Evolutionary conservation across 2,797 vertebrate species (phyloP), one percentile per base, ranked within the genome.

Genomic region (Falco columbarius): DNA sequence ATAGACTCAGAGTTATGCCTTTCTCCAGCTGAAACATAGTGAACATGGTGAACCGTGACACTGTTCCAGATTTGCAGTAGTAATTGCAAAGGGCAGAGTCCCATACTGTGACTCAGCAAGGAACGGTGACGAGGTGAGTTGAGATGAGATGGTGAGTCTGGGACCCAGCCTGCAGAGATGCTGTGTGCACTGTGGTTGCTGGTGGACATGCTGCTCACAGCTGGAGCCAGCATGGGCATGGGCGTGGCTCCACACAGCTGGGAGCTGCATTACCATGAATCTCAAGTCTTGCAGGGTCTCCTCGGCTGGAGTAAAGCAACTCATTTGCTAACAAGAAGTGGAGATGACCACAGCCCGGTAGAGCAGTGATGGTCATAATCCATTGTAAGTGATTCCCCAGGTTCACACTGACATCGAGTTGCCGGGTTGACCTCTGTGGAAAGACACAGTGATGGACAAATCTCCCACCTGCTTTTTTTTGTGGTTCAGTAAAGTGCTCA

Each of bases 191-290:
- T 20, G 15, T n/a, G 29, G 24, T 29, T 68, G 47, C 65, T 77
- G 65, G 52, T 55, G 30, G 44, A 56, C 3, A 0, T 30, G 32
- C 19, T 73, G 55, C 23, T 56, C 3, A 1, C 4, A 10, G 12
- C 17, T 46, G 9, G 17, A 56, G 12, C 61, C 5, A 4, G 16
- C 40, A 16, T 0, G 0, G 36, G 7, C 22, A 16, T 0, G 0
- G 36, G 7, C 22, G 24, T 3, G 1, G 27, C 51, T 46, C 10
- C 5, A 1, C 13, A 3, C 6, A 4, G 21, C 1, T 68, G 26
- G 30, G n/a, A 59, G 13, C 17, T 71, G 27, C 5, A 0, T 70
- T 51, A 17, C 24, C 5, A 0, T 38, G 11, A n/a, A 26, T 74
- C 32, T 49, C n/a, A 49, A 56, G 34, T 61, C 8, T 23, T 36